Evolutionary conservation across 2,113 vertebrate species (phyloP), one percentile per base, ranked within the genome.

Genomic region (Philantomba maxwellii): DNA sequence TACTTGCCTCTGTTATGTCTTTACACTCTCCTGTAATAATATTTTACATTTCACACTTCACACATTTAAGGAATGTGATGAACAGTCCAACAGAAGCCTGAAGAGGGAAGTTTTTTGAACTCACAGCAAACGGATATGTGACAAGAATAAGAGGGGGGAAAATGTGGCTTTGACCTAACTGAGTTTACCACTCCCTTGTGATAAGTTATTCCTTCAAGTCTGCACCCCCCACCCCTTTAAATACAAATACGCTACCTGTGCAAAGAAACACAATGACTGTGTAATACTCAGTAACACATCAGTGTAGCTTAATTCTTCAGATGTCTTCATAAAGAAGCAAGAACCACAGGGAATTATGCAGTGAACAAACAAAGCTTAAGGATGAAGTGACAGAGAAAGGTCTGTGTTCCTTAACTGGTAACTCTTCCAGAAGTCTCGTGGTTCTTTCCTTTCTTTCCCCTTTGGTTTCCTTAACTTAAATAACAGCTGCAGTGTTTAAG

Each of bases 381-480:
- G 36, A 84, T 75, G 64, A 96, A 87, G 19, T 53, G 15, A 93
- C 91, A 97, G 36, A 96, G 89, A 91, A 53, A 58, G 55, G 11
- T 53, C 86, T 95, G 93, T 97, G 39, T 57, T 94, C 78, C 95
- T 93, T 89, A 83, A 83, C 70, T 43, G 60, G 30, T 85, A 85
- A 90, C 36, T 62, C 58, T 90, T 94, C 80, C 89, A 80, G 82
- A 96, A 86, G 64, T 91, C 33, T 89, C 92, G 47, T 43, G 43
- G 4, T 84, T 97, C 58, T 95, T 80, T 91, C 73, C 49, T 94
- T 92, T 91, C 39, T 91, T 45, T 51, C n/a, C 10, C 15, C 47
- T 51, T 94, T 87, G 70, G 6, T 94, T 96, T 36, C 85, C 45
- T 96, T 93, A 83, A 95, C 64, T 96, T 96, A 96, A 97, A 93